These are phyloP conservation scores for Pangasius mekongensis DNA, from an alignment of 2,797 vertebrate genomes.

Conservation along the genomic window DNA sequence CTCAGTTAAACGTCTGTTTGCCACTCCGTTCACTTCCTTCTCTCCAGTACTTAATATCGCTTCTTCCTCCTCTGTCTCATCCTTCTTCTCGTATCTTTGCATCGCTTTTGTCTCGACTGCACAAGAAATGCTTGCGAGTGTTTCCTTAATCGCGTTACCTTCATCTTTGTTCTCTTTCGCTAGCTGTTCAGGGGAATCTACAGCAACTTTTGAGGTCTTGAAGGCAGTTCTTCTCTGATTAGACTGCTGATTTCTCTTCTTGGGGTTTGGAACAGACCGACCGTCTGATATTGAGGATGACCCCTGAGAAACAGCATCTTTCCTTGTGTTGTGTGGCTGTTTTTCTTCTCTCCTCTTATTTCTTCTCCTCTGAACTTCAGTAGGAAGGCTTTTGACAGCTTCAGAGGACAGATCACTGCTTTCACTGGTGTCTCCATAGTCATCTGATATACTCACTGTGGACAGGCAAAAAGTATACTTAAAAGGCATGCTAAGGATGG, in stretches of 20 bases:
- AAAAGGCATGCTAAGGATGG: neutral
- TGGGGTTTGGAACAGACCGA: conserved; percentile 36
- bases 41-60: neutral
- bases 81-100: neutral
- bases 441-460: conserved; percentile 68
- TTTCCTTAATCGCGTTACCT: neutral
- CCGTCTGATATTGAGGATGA: conserved; percentile 42
- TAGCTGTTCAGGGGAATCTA: conserved; percentile 8
- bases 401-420: conserved; percentile 50
- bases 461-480: neutral
- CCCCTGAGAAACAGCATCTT: conserved; percentile 53
- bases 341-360: conserved; percentile 56
- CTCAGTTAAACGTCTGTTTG: conserved; percentile 41
- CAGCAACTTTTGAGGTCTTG: conserved; percentile 14
- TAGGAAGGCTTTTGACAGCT: conserved; percentile 24
- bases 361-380: conserved; percentile 21
- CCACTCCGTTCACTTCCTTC: conserved; percentile 23
- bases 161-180: neutral
- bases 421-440: conserved; percentile 61
- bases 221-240: neutral
- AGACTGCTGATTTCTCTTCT: conserved; percentile 13
- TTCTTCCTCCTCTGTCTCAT: conserved; percentile 12
- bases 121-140: neutral
- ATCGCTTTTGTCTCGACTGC: neutral
- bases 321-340: conserved; percentile 36